These are phyloP conservation scores for Alauda arvensis DNA, from an alignment of 2,797 vertebrate genomes.

Conservation along the genomic window DNA sequence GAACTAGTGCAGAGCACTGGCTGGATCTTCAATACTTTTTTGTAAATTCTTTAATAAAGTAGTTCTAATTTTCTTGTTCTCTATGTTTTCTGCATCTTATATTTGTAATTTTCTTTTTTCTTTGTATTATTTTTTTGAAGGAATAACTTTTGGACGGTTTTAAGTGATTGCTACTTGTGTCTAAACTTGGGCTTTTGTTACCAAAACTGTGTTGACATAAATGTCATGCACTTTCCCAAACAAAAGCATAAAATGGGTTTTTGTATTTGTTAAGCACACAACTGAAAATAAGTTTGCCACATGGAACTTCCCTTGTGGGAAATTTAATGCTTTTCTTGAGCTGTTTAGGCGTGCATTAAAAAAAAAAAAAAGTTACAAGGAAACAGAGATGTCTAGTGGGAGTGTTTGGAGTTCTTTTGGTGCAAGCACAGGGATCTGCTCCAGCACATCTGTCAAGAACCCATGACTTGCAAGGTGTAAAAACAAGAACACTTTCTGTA, in stretches of 20 bases:
- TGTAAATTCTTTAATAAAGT: background rate
- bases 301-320: slow-evolving; percentile 28
- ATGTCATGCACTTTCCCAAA: background rate
- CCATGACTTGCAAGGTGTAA: background rate
- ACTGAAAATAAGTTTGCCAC: slow-evolving; percentile 31
- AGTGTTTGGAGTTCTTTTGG: background rate
- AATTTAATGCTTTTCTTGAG: background rate
- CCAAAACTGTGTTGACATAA: background rate
- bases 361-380: background rate
- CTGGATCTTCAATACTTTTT: background rate
- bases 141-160: background rate
- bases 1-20: background rate
- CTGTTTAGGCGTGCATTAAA: background rate
- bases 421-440: slow-evolving; percentile 6
- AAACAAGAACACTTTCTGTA: background rate
- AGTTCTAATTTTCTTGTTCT: background rate
- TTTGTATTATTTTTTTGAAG: background rate
- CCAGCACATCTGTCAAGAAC: slow-evolving; percentile 21
- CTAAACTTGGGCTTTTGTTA: background rate
- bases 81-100: background rate
- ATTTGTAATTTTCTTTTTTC: background rate
- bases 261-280: background rate
- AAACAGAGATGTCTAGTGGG: background rate
- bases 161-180: background rate
- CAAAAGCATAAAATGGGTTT: background rate